phyloP scores from a whole-genome alignment of 2,113 vertebrate species.

The Oncorhynchus kisutch region DNA sequence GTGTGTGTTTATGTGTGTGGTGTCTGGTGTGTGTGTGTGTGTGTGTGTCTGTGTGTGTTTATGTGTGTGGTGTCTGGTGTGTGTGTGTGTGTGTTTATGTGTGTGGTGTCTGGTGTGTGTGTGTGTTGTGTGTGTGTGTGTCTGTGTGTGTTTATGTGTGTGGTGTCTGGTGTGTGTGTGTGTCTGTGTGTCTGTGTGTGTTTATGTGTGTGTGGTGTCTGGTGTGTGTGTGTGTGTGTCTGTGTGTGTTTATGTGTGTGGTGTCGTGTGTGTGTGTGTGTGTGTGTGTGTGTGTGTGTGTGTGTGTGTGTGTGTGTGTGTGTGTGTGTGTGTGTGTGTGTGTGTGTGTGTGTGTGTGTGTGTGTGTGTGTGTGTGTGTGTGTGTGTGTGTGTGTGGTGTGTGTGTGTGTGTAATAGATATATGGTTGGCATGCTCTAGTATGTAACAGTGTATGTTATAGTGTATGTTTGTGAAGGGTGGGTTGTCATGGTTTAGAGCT shows the following conservation, averaged over 20 bases:
- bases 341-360: constrained; percentile 13
- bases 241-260: no score
- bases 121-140: no score
- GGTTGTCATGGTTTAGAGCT: not conserved
- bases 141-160: not conserved
- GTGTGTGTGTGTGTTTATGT: not conserved
- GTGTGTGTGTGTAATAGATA: not conserved
- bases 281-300: no score
- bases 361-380: constrained; percentile 15
- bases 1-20: constrained; percentile 5
- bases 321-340: not conserved
- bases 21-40: no score
- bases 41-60: not conserved
- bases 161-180: not conserved
- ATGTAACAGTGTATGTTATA: not conserved
- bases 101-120: not conserved
- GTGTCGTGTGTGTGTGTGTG: not conserved
- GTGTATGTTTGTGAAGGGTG: not conserved
- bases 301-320: no score
- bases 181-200: no score
- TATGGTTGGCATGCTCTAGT: not conserved
- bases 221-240: no score
- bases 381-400: constrained; percentile 4
- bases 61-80: not conserved
- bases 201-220: no score